phyloP scores from a whole-genome alignment of 2,113 vertebrate species.

The Brachypodius melanocephalos region DNA sequence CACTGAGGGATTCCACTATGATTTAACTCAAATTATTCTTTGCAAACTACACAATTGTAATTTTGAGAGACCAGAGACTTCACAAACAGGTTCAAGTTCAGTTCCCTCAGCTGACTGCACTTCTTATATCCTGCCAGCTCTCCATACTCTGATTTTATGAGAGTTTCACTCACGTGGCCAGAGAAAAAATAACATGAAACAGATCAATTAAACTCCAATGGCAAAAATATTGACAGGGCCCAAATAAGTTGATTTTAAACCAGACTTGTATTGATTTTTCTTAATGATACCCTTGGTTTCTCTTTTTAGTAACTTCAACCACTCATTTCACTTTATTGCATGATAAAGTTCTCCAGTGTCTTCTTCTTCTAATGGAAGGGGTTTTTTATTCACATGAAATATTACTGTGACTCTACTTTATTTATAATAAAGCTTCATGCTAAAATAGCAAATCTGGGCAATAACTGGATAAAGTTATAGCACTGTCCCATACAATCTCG shows the following conservation, averaged over 20 bases:
- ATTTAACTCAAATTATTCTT: not conserved
- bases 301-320: not conserved
- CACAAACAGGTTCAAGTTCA: not conserved
- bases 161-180: not conserved
- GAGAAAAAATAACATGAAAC: not conserved
- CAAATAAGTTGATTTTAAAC: not conserved
- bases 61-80: not conserved
- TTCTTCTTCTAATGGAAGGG: not conserved
- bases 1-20: rapidly evolving
- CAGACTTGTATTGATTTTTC: not conserved
- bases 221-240: not conserved
- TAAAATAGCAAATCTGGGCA: not conserved
- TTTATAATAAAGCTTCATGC: not conserved
- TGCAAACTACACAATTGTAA: not conserved
- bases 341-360: not conserved
- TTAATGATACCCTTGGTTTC: not conserved
- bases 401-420: not conserved
- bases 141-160: rapidly evolving
- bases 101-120: not conserved
- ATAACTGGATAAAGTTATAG: not conserved
- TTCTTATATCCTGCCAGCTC: not conserved
- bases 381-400: rapidly evolving
- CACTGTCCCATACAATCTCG: not conserved
- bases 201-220: not conserved
- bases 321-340: not conserved